These are phyloP conservation scores for Actinia equina DNA, from an alignment of 64 coral and sea anemone species.

Conservation along the genomic window DNA sequence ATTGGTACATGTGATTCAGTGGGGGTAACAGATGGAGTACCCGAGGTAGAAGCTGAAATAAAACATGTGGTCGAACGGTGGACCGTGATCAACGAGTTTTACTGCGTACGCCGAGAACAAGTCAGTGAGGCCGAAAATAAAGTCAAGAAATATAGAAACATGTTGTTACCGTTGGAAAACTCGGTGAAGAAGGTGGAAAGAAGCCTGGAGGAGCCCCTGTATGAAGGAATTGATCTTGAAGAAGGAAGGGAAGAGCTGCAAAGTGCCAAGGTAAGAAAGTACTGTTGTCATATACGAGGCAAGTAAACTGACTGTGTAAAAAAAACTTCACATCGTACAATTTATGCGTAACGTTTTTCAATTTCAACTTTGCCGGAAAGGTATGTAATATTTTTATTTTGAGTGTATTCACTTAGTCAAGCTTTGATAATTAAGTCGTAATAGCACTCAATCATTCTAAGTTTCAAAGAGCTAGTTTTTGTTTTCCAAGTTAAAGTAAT, in stretches of 20 bases:
- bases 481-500: too few species aligned
- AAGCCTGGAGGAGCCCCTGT: conserved; percentile 61
- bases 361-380: too few species aligned
- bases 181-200: conserved; percentile 57
- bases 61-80: conserved; percentile 68
- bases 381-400: too few species aligned
- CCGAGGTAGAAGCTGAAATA: conserved; percentile 65
- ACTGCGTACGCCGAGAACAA: conserved; percentile 57
- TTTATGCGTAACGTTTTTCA: too few species aligned
- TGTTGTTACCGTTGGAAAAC: conserved; percentile 73
- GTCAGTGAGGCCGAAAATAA: conserved; percentile 63
- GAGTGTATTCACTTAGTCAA: too few species aligned
- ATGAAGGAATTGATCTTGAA: conserved; percentile 67
- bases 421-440: too few species aligned
- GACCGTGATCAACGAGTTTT: conserved; percentile 79
- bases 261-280: conserved; percentile 36
- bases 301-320: too few species aligned
- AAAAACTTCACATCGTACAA: too few species aligned
- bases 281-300: neutral
- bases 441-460: too few species aligned
- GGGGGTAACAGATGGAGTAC: conserved; percentile 73
- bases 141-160: conserved; percentile 79
- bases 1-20: conserved; percentile 67
- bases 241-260: conserved; percentile 62
- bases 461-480: too few species aligned